A percentile compares a stretch with the other conserved stretches of the same genome.
phyloP scores from a whole-genome alignment of 2,797 vertebrate genomes.

The Sebastes baramenuke region DNA sequence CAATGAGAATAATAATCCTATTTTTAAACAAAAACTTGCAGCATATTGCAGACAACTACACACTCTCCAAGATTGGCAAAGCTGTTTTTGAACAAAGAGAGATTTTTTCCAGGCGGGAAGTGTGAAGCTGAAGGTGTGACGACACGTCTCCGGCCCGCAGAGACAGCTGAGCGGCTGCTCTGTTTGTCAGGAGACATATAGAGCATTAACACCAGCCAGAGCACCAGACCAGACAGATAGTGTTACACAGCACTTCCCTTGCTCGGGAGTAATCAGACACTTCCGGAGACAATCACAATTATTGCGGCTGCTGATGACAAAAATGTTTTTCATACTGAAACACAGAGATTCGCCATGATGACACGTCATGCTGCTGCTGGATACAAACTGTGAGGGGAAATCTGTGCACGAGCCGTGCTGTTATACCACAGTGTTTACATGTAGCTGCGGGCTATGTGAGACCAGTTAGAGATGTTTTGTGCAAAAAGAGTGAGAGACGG shows the following conservation, averaged over 20 bases:
- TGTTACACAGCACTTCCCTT: constrained; percentile 52
- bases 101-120: constrained; percentile 26
- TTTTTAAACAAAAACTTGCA: neutral
- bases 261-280: constrained; percentile 43
- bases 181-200: constrained; percentile 39
- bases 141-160: constrained; percentile 33
- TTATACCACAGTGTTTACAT: constrained; percentile 27
- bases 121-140: constrained; percentile 50
- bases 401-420: constrained; percentile 6
- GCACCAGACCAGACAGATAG: constrained; percentile 51
- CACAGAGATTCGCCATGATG: neutral
- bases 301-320: constrained; percentile 19
- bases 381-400: constrained; percentile 18
- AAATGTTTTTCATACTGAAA: constrained; percentile 1
- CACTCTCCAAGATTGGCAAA: neutral
- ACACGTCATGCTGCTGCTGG: neutral
- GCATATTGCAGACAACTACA: neutral
- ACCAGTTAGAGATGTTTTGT: constrained; percentile 27
- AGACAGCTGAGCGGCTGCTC: constrained; percentile 22
- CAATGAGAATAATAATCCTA: neutral
- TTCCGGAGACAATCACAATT: constrained; percentile 32
- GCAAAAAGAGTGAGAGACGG: neutral
- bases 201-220: constrained; percentile 43
- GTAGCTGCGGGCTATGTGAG: constrained; percentile 46
- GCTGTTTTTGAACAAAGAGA: constrained; percentile 33